Conservation (phyloP, 2,888 invertebrate genomes). For the Bembecia ichneumoniformis region DNA sequence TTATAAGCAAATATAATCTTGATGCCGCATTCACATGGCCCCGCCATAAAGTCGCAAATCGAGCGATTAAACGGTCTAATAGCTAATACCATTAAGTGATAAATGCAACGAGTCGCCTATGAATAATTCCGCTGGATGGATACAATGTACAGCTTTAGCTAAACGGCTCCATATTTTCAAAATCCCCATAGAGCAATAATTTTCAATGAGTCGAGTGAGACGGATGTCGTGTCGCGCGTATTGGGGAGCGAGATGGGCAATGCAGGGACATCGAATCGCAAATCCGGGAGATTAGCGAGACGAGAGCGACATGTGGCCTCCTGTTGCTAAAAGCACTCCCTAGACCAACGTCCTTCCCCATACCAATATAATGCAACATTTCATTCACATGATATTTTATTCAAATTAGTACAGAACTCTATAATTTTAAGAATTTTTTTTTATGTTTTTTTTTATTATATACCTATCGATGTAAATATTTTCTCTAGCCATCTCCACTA, state of each 20-base stretch:
- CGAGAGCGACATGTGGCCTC: conserved; percentile 70
- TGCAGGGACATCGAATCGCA: conserved; percentile 62
- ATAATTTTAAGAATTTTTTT: too few relatives aligned
- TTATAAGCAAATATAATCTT: conserved; percentile 22
- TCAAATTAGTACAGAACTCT: too few relatives aligned
- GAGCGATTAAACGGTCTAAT: conserved; percentile 66
- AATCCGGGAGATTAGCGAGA: conserved; percentile 70
- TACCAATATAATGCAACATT: conserved; percentile 13
- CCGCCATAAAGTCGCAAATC: conserved; percentile 57
- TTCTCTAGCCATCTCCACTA: too few relatives aligned
- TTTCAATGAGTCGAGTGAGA: conserved; percentile 66
- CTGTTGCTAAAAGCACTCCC: conserved; percentile 59
- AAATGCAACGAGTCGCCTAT: conserved; percentile 65
- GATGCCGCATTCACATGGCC: not conserved
- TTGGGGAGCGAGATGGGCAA: conserved; percentile 33
- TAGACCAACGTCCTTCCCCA: conserved; percentile 24
- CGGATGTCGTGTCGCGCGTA: conserved; percentile 32
- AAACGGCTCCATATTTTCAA: conserved; percentile 73
- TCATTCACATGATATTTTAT: too few relatives aligned
- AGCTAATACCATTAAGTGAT: conserved; percentile 72
- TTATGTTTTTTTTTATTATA: too few relatives aligned
- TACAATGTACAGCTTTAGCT: conserved; percentile 70
- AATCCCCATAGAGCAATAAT: conserved; percentile 73
- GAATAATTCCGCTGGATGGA: conserved; percentile 69
- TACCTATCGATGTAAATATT: too few relatives aligned